Evolutionary conservation across 2,113 vertebrate species (phyloP).

Genomic region (Pseudopipra pipra): DNA sequence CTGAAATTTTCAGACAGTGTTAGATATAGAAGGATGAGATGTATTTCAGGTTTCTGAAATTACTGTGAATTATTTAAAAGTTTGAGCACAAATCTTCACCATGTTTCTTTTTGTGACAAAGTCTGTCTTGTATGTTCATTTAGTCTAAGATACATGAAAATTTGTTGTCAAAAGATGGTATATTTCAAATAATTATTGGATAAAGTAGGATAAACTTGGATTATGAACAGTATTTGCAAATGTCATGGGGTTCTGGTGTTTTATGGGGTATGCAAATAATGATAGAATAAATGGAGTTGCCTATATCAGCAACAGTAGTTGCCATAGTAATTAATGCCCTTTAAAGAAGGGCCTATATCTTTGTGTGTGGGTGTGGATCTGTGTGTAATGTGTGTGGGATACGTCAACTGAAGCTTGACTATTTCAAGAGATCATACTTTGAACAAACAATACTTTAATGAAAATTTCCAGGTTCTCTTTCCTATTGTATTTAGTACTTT

Average conservation of each 20-base stretch:
- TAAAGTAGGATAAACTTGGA: background rate
- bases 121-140: background rate
- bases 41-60: background rate
- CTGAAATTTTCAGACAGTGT: background rate
- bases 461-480: background rate
- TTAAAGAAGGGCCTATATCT: background rate
- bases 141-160: background rate
- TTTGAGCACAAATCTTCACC: background rate
- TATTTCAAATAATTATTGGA: background rate
- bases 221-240: background rate
- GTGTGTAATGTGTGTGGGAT: background rate
- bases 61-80: background rate
- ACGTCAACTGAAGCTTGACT: background rate
- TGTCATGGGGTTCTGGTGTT: background rate
- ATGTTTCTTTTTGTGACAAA: background rate
- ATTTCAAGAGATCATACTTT: background rate
- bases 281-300: background rate
- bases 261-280: background rate
- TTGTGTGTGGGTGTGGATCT: conserved; percentile 9
- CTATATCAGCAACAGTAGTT: background rate
- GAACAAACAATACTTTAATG: background rate
- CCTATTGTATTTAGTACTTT: background rate
- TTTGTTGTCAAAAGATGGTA: background rate
- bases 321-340: conserved; percentile 61
- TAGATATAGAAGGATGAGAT: background rate